These are phyloP conservation scores for Mareca penelope DNA, from an alignment of 2,797 vertebrate genomes.

Conservation along the genomic window DNA sequence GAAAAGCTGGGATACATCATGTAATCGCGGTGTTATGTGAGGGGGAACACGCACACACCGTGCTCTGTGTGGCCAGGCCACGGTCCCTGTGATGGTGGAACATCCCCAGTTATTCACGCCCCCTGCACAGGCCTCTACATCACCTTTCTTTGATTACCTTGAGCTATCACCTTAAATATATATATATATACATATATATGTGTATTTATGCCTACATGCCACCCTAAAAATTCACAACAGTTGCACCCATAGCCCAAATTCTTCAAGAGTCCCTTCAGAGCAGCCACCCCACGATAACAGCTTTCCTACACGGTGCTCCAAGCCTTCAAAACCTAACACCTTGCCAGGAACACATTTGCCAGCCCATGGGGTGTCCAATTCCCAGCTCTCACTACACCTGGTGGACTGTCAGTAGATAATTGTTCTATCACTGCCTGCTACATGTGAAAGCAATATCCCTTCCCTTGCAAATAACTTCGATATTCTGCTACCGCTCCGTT, in stretches of 20 bases:
- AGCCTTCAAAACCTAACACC: background rate
- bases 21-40: background rate
- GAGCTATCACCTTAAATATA: background rate
- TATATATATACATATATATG: background rate
- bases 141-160: background rate
- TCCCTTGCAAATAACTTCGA: background rate
- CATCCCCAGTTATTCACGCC: background rate
- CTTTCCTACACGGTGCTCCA: fast-evolving
- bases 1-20: background rate
- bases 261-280: background rate
- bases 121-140: background rate
- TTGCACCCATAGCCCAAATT: background rate
- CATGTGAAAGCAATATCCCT: background rate
- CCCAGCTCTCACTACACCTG: background rate
- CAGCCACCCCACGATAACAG: background rate
- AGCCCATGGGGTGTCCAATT: too few relatives aligned
- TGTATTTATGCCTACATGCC: background rate
- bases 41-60: fast-evolving
- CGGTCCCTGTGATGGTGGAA: background rate
- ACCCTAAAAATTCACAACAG: background rate
- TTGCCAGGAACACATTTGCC: background rate
- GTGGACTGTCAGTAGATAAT: background rate
- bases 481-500: background rate
- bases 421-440: background rate
- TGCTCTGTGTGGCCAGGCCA: background rate